Base-by-base conservation (phyloP, 2,797 vertebrate genomes). In the Luscinia luscinia region DNA sequence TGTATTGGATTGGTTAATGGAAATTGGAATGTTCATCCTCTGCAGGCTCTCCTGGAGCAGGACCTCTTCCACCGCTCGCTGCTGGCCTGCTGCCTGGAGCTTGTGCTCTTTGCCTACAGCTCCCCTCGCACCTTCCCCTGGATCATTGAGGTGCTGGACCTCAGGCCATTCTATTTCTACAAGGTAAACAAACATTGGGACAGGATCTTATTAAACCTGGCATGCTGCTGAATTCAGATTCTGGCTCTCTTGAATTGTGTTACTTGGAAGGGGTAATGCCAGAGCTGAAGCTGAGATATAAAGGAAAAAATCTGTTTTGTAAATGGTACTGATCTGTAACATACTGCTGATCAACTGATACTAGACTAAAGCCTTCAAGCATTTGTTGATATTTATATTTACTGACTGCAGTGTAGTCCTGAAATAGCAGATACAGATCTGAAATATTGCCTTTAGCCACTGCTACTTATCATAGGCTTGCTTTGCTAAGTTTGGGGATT, bases 81-180 rank as follows among this genome's bases (percentile, higher is more conserved):
- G 84, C 96, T 99, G 98, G 98, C 98, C 0, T 99, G 99, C 92
- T 99, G 99, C 96, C 94, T 99, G 97, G 99, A 99, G 98, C 98
- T 99, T 9, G 99, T 99, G 87, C 97, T 99, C 43, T 99, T 99
- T 43, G 98, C 99, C 9, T 99, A 99, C 97, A 99, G 98, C 94
- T 99, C 99, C 54, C 98, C 98, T 59, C 98, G 98, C 58, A 99
- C 98, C 48, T 99, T 99, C 91, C 99, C 99, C 45, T 99, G 99
- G 99, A 98, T 99, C 97, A 98, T 99, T 73, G 98, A 98, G 32
- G 94, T 98, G 85, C 98, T 99, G 54, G 97, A 98, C 93, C 97
- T 99, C 81, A 97, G 95, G 9, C 98, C 99, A 1, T 99, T 99
- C 97, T 98, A 99, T 96, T 99, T 99, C 96, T 99, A 99, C 88